Evolutionary conservation across 2,888 invertebrate species (phyloP).

Genomic region (Tromatobia lineatoria): DNA sequence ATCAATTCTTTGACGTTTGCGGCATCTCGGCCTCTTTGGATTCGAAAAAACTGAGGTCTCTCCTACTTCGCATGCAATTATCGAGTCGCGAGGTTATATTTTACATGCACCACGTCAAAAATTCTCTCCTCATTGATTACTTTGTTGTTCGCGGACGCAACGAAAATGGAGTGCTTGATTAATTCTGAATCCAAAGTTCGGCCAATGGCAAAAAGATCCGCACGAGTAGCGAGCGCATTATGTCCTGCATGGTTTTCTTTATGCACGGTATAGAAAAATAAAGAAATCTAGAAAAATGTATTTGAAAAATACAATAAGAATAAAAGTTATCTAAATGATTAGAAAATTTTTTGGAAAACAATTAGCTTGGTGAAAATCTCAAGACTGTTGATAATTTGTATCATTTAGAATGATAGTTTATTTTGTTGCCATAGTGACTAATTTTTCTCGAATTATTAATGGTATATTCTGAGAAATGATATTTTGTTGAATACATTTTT

Average conservation of each 20-base stretch:
- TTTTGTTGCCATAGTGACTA: not conserved
- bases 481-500: too few species aligned
- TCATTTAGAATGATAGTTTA: not conserved
- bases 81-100: constrained; percentile 49
- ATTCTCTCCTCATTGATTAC: constrained; percentile 36
- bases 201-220: not conserved
- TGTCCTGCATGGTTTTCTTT: too few species aligned
- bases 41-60: not conserved
- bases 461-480: too few species aligned
- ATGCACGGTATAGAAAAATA: not conserved
- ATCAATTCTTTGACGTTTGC: constrained; percentile 46
- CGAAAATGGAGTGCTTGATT: not conserved
- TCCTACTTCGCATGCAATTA: constrained; percentile 35
- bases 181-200: constrained; percentile 18
- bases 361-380: not conserved
- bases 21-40: constrained; percentile 33
- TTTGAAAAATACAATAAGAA: not conserved
- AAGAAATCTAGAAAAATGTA: not conserved
- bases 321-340: not conserved
- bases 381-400: not conserved
- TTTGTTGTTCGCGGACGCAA: constrained; percentile 24
- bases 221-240: not conserved
- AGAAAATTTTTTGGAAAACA: not conserved
- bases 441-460: too few species aligned
- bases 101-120: constrained; percentile 46